Percentiles rank a stretch among this genome's conserved stretches.
These are phyloP conservation scores for Carposina sasakii DNA, from an alignment of 1,140 invertebrate genomes.

Conservation along the genomic window DNA sequence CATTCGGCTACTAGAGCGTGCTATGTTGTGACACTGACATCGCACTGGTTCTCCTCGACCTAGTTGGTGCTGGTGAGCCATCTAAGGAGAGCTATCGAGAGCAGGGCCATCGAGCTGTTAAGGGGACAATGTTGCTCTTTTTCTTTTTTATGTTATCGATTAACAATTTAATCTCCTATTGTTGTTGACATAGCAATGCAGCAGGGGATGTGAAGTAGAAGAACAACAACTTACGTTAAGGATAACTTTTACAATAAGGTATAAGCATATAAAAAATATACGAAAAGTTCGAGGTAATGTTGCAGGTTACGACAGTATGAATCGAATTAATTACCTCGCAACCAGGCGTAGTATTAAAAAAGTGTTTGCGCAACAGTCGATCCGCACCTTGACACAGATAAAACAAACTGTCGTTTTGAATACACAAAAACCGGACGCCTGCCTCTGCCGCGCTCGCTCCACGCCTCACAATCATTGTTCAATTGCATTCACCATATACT, in stretches of 20 bases:
- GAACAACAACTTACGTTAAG: too few species aligned
- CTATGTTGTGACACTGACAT: conserved; percentile 63
- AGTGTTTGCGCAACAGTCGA: conserved; percentile 67
- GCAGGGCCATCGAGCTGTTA: conserved; percentile 66
- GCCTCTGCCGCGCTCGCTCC: too few species aligned
- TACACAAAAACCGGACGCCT: conserved; percentile 71
- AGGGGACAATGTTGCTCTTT: conserved; percentile 53
- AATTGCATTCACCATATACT: too few species aligned
- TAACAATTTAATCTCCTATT: too few species aligned
- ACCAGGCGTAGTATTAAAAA: conserved; percentile 67
- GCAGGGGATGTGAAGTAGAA: too few species aligned
- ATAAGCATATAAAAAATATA: too few species aligned
- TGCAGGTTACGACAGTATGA: conserved; percentile 63
- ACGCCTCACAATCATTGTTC: too few species aligned
- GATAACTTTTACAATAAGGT: too few species aligned
- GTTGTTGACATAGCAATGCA: too few species aligned
- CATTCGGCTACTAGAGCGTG: conserved; percentile 20
- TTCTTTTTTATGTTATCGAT: too few species aligned
- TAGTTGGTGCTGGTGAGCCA: conserved; percentile 67
- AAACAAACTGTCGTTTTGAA: conserved; percentile 69
- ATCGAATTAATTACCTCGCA: conserved; percentile 71
- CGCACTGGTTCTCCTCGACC: conserved; percentile 68
- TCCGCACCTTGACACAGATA: conserved; percentile 70
- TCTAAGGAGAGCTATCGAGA: conserved; percentile 70
- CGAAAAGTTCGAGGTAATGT: conserved; percentile 58